Evolutionary conservation across 2,113 vertebrate species (phyloP), one percentile per base, ranked within the genome.

Genomic region (Corythoichthys haematopterus): DNA sequence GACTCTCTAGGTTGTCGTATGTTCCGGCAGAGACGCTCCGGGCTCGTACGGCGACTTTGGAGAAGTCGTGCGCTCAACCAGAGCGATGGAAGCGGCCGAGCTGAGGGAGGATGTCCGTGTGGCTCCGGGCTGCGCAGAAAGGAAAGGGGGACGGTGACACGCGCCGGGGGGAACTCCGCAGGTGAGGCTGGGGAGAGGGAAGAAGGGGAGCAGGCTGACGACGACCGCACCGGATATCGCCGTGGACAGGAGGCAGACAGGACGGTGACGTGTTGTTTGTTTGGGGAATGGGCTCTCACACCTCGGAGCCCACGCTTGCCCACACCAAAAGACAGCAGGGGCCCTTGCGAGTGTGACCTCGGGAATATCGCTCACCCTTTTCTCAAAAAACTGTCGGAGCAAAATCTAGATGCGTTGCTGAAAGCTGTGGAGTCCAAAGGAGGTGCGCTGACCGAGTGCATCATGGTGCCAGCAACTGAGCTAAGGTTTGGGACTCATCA

Each of bases 31-130:
- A 96, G 91, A 96, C 95, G 96, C 89, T 91, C 94, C 84, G 94
- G 94, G 92, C 95, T 98, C 84, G 93, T 96, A 92, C 96, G 96
- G 93, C 94, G 96, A 90, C 96, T 98, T 91, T 97, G 96, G 96
- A 93, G 94, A 91, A 96, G 93, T 94, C 94, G 96, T 89, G 92
- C 94, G 91, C 88, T 93, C 89, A 91, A 92, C 75, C 93, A 90
- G 84, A 84, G 85, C 78, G 91, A 92, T 91, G 92, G 91, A 84
- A 74, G 79, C 85, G 83, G 84, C 80, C 90, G 89, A 83, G 77
- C 84, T 77, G 89, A 90, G 71, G 85, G 65, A 45, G 85, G 66
- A 79, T 79, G 68, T 73, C 68, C 80, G 66, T 78, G 86, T 60
- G 85, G 86, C 82, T 85, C 78, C 69, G 89, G 89, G 74, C 79